Evolutionary conservation across 2,888 invertebrate genomes (phyloP).

Genomic region (Ceramica pisi): DNA sequence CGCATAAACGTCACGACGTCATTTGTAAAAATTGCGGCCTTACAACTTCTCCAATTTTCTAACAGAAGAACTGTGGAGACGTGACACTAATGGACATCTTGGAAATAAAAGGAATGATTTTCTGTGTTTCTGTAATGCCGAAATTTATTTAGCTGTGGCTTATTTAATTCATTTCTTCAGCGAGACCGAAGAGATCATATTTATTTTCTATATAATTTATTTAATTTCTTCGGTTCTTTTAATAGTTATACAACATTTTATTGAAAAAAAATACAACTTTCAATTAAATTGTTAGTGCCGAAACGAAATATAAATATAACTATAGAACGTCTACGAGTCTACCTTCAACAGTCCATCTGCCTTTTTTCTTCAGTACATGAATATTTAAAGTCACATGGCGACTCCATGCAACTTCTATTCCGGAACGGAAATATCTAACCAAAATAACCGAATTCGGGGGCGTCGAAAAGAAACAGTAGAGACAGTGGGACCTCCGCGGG

Average conservation of each 20-base stretch:
- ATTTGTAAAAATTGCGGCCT: constrained; percentile 91
- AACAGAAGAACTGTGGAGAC: constrained; percentile 76
- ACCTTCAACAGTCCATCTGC: background rate
- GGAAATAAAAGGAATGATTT: too few relatives aligned
- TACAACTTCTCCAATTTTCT: constrained; percentile 87
- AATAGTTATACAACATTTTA: background rate
- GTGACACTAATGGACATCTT: too few relatives aligned
- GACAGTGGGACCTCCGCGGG: constrained; percentile 85
- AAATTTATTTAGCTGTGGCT: too few relatives aligned
- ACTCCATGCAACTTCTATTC: constrained; percentile 74
- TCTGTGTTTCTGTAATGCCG: too few relatives aligned
- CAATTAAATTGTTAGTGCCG: too few relatives aligned
- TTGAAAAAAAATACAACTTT: background rate
- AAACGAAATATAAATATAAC: background rate
- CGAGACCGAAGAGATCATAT: background rate
- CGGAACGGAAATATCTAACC: constrained; percentile 83
- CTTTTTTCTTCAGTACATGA: background rate
- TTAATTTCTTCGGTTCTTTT: background rate
- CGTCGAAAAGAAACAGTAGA: constrained; percentile 87
- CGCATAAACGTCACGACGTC: constrained; percentile 90
- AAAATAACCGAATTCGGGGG: constrained; percentile 88
- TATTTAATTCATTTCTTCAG: background rate
- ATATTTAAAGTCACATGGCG: constrained; percentile 16
- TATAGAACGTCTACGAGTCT: too few relatives aligned
- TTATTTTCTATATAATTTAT: constrained; percentile 10